Percentiles rank a stretch among this genome's conserved stretches.
Conservation (phyloP, 2,113 vertebrate genomes). For the Numida meleagris region DNA sequence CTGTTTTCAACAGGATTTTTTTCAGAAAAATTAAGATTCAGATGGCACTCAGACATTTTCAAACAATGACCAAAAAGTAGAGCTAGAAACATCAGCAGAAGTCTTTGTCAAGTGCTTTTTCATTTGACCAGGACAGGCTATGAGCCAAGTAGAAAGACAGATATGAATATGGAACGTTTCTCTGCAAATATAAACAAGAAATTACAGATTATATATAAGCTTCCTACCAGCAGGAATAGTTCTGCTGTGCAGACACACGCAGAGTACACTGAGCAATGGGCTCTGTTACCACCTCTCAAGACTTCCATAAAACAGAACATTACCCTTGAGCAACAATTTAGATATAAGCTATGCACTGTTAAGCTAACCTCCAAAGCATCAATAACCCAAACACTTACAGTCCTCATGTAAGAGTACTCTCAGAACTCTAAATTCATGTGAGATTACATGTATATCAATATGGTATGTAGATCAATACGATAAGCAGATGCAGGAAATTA, state of each 20-base stretch:
- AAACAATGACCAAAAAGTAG: not conserved
- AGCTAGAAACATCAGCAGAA: not conserved
- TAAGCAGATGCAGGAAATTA: not conserved
- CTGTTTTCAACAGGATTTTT: not conserved
- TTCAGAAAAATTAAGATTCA: not conserved
- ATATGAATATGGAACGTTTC: not conserved
- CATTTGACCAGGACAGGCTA: not conserved
- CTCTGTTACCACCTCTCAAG: not conserved
- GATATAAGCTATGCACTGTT: not conserved
- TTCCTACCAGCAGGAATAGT: not conserved
- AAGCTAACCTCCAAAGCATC: not conserved
- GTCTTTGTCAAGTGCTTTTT: not conserved
- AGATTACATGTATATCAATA: not conserved
- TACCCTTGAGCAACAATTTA: not conserved
- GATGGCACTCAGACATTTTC: not conserved
- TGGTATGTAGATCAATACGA: not conserved
- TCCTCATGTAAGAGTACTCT: not conserved
- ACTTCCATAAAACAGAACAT: not conserved
- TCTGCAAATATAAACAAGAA: not conserved
- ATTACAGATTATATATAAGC: not conserved
- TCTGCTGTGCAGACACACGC: not conserved
- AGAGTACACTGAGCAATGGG: not conserved
- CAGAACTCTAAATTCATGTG: not conserved
- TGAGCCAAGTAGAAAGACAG: not conserved
- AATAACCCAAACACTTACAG: not conserved